phyloP scores from a whole-genome alignment of 2,113 vertebrate species.

The Albula goreensis region DNA sequence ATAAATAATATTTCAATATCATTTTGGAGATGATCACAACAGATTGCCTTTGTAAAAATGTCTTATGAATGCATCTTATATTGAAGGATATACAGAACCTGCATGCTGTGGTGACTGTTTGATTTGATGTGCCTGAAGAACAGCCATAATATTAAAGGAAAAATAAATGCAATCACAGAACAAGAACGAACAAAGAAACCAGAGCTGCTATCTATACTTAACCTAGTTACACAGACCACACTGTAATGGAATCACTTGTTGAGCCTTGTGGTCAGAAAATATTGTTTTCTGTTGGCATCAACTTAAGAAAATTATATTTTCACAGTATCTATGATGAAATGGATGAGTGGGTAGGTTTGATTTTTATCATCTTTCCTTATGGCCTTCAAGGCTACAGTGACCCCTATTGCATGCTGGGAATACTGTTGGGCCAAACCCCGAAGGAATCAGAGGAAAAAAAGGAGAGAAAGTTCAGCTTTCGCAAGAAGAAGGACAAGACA shows the following conservation, averaged over 20 bases:
- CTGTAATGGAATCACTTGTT: not conserved
- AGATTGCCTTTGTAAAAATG: not conserved
- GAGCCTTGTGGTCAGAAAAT: not conserved
- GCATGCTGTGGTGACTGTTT: not conserved
- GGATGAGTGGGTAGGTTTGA: not conserved
- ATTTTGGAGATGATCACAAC: too few species aligned
- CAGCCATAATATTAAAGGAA: not conserved
- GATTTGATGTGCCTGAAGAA: not conserved
- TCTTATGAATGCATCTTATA: conserved; percentile 6
- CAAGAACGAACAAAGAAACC: not conserved
- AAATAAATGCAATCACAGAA: not conserved
- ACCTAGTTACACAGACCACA: not conserved
- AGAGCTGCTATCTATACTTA: not conserved
- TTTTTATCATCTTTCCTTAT: not conserved
- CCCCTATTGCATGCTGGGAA: conserved; percentile 90
- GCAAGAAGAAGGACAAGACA: conserved; percentile 78
- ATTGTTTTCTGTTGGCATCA: not conserved
- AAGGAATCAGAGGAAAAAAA: conserved; percentile 73
- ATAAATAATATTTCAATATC: too few species aligned
- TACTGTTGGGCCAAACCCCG: conserved; percentile 76
- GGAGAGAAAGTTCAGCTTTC: conserved; percentile 82
- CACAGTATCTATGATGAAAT: not conserved
- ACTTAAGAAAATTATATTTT: not conserved
- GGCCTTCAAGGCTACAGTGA: conserved; percentile 80
- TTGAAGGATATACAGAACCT: not conserved